phyloP scores from a whole-genome alignment of 2,797 vertebrate species.

The Gymnoscopelus braueri region DNA sequence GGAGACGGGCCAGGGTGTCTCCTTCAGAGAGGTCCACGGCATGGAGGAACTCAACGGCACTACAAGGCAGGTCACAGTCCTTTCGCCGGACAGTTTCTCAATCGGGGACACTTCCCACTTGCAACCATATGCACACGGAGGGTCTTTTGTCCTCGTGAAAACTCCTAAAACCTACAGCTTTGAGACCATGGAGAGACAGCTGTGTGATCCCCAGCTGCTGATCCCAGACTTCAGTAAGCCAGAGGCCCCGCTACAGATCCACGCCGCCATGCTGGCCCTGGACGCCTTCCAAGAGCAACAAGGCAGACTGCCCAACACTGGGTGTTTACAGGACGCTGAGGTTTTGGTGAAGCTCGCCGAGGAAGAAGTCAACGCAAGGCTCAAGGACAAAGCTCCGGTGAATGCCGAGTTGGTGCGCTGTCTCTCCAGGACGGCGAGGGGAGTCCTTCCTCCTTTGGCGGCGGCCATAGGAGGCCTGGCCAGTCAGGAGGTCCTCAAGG shows the following conservation, averaged over 20 bases:
- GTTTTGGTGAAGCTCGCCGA: conserved; percentile 88
- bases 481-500: conserved; percentile 96
- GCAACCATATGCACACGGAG: conserved; percentile 91
- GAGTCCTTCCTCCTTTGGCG: conserved; percentile 88
- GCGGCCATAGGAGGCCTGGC: conserved; percentile 92
- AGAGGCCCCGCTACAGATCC: conserved; percentile 92
- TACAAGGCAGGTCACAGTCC: conserved; percentile 84
- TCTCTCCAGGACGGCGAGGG: conserved; percentile 88
- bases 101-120: conserved; percentile 90
- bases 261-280: conserved; percentile 91
- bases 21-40: conserved; percentile 94
- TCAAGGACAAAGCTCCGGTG: conserved; percentile 84
- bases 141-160: conserved; percentile 92
- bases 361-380: conserved; percentile 81
- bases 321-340: conserved; percentile 92
- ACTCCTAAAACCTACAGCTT: conserved; percentile 88
- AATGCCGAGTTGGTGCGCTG: conserved; percentile 86
- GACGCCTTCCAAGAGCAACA: conserved; percentile 91
- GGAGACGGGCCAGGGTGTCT: conserved; percentile 91
- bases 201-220: conserved; percentile 88
- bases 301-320: conserved; percentile 85
- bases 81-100: conserved; percentile 94
- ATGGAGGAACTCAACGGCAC: conserved; percentile 91
- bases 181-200: conserved; percentile 89
- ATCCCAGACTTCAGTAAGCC: conserved; percentile 94